Percentiles rank a stretch among this genome's conserved stretches.
Conservation (phyloP, 2,113 vertebrate genomes). For the Glaucomys volans region DNA sequence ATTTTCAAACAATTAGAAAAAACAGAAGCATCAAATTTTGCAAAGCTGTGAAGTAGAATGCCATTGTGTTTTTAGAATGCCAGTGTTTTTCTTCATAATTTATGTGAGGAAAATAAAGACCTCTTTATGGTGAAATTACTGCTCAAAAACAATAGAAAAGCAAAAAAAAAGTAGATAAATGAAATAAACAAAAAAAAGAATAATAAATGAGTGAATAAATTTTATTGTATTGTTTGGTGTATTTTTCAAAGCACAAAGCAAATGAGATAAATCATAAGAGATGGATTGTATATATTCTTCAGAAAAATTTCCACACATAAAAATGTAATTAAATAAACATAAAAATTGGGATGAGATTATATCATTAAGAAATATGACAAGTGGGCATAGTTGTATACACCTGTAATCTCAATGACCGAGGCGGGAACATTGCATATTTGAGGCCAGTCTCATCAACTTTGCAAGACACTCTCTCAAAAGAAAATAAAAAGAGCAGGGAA, state of each 20-base stretch:
- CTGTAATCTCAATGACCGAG: too few species aligned
- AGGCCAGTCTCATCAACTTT: too few species aligned
- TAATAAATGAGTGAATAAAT: neutral
- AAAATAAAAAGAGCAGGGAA: too few species aligned
- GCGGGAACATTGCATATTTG: too few species aligned
- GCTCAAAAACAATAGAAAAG: neutral
- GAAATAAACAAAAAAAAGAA: neutral
- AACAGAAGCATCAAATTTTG: neutral
- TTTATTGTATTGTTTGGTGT: neutral
- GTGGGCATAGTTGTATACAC: too few species aligned
- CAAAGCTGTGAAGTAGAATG: neutral
- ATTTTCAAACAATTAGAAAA: slow-evolving; percentile 56
- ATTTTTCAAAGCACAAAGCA: neutral
- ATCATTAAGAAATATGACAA: neutral
- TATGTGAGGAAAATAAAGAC: neutral
- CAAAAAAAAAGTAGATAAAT: neutral
- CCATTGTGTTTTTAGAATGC: neutral
- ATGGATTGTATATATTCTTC: neutral
- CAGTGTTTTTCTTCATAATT: neutral
- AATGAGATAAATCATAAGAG: neutral
- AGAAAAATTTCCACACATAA: neutral
- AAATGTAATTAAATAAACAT: neutral
- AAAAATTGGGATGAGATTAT: neutral
- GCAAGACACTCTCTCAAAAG: too few species aligned
- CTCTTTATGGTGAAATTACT: neutral